Conservation (phyloP, 2,113 vertebrate species). For the Phrynosoma blainvillii region DNA sequence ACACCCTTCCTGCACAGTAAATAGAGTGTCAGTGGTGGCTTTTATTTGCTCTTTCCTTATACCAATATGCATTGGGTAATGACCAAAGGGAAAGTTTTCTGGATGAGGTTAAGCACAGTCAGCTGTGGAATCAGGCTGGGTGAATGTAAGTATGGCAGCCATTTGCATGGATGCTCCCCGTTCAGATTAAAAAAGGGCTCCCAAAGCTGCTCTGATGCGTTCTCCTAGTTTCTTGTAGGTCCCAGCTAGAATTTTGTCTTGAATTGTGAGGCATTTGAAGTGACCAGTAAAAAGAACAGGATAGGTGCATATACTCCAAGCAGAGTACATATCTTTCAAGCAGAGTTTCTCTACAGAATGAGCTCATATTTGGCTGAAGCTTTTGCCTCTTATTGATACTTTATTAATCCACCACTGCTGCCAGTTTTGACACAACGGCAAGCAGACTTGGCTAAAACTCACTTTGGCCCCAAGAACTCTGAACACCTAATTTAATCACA, state of each 20-base stretch:
- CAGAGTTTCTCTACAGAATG: not conserved
- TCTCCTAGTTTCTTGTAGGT: no score
- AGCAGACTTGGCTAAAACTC: not conserved
- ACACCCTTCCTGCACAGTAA: not conserved
- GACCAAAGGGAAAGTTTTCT: not conserved
- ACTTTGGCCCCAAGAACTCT: not conserved
- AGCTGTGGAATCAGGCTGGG: not conserved
- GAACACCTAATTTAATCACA: not conserved
- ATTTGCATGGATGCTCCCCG: not conserved
- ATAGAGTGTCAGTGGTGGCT: not conserved
- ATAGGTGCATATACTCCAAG: not conserved
- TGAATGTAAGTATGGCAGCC: not conserved
- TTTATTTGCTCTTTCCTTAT: not conserved
- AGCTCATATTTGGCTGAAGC: not conserved
- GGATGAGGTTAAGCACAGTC: not conserved
- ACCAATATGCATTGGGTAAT: not conserved
- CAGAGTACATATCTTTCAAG: not conserved
- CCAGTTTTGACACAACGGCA: not conserved
- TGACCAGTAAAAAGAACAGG: not conserved
- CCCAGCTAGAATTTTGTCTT: no score
- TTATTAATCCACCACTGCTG: not conserved
- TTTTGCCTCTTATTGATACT: not conserved
- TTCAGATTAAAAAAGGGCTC: not conserved
- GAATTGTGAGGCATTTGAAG: not conserved
- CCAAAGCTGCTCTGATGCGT: not conserved